Evolutionary conservation across 1,140 invertebrate genomes (phyloP).

Genomic region (Panonychus citri): DNA sequence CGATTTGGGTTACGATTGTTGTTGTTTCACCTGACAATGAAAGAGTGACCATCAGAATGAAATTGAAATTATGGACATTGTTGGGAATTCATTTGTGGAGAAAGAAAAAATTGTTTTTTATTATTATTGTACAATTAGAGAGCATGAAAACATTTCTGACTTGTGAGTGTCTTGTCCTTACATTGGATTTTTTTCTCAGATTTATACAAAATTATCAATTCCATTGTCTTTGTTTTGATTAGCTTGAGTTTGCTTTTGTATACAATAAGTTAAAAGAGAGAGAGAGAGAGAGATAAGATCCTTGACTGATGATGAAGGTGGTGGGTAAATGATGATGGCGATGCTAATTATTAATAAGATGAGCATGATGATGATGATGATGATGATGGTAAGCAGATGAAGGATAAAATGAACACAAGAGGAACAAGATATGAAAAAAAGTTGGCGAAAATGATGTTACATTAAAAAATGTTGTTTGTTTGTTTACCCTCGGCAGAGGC

Average conservation of each 20-base stretch:
- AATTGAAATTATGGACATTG: not conserved
- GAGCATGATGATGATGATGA: too few relatives aligned
- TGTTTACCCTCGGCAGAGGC: constrained; percentile 1
- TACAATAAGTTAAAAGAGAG: not conserved
- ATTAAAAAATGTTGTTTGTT: not conserved
- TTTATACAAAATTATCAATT: not conserved
- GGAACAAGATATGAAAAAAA: not conserved
- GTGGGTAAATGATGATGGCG: too few relatives aligned
- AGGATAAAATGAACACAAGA: not conserved
- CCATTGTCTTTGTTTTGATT: too few relatives aligned
- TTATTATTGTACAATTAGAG: not conserved
- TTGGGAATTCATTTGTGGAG: not conserved
- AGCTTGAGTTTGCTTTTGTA: not conserved
- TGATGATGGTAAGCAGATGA: not conserved
- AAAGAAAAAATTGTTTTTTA: not conserved
- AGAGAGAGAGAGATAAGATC: not conserved
- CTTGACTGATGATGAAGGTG: not conserved
- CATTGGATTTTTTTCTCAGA: not conserved
- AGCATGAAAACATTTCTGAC: not conserved
- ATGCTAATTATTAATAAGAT: too few relatives aligned
- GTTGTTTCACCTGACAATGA: not conserved
- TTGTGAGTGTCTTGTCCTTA: not conserved
- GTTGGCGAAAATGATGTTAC: not conserved
- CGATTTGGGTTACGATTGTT: not conserved
- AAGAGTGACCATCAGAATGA: not conserved